Evolutionary conservation across 2,888 invertebrate genomes (phyloP), one percentile per base, ranked within the genome.

Genomic region (Mechanitis mazaeus): DNA sequence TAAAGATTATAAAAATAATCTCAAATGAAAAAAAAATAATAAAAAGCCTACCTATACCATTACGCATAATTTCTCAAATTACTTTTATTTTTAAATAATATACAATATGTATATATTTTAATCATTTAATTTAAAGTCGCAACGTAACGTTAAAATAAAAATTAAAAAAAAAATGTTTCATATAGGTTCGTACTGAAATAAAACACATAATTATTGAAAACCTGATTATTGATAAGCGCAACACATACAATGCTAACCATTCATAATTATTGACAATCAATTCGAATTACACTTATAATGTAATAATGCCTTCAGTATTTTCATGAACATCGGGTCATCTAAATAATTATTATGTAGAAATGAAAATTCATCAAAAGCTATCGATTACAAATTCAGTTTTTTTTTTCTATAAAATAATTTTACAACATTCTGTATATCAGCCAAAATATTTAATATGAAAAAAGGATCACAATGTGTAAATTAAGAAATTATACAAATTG

Each of bases 161-260:
- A 33, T 28, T 28, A 2, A 45, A 46, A 47, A 47, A 54, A 33
- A 20, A n/a, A 28, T 28, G 45, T 35, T n/a, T 33, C 28, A 7
- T 45, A 33, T 33, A 35, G 54, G 57, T 55, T 12, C 11, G 42
- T 2, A 47, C 35, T 54, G 45, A 47, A 87, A 85, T 84, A 81
- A 85, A 87, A 88, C 81, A 78, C 80, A 73, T 45, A 20, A 64
- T 79, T 84, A 87, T 87, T 85, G 81, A 82, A 82, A 86, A 86
- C 85, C 81, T 86, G 87, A 88, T 88, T 88, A 88, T 87, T 86
- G 83, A 85, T 77, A 87, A 87, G 85, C 84, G 82, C 81, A 83
- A 86, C 82, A 84, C 84, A 83, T 84, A 75, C 76, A 79, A 59
- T 64, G 63, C 63, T 64, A 69, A 61, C 74, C 67, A 64, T 64